phyloP scores from a whole-genome alignment of 2,797 vertebrate species.

The Dromococcyx pavoninus region DNA sequence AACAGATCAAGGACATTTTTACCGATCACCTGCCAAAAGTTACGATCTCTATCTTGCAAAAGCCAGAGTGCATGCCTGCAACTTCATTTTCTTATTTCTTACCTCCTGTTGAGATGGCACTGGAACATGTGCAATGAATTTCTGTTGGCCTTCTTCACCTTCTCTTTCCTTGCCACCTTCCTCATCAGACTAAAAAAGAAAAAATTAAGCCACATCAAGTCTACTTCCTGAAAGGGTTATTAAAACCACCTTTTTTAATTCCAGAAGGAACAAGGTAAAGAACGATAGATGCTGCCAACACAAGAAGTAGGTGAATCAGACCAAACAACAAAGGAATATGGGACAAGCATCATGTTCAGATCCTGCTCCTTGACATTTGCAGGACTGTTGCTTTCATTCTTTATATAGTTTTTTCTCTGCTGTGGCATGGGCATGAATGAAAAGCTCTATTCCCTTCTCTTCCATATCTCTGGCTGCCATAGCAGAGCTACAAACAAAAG shows the following conservation, averaged over 20 bases:
- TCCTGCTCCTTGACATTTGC: neutral
- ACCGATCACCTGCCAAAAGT: neutral
- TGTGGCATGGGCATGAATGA: neutral
- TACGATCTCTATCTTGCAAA: neutral
- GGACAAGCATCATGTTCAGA: neutral
- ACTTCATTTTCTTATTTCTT: neutral
- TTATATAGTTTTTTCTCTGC: neutral
- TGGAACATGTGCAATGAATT: conserved; percentile 93
- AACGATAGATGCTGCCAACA: neutral
- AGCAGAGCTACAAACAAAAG: neutral
- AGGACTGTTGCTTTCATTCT: neutral
- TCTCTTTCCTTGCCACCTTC: conserved; percentile 79
- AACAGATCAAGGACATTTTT: neutral
- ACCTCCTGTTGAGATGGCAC: conserved; percentile 96
- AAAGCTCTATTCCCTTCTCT: neutral
- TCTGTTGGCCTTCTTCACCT: conserved; percentile 85
- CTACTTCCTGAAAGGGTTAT: neutral
- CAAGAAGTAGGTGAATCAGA: neutral
- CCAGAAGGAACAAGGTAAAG: neutral
- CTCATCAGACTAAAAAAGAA: conserved; percentile 81
- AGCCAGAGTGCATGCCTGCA: neutral
- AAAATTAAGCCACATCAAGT: neutral
- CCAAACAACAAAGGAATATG: neutral
- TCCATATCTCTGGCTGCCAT: neutral
- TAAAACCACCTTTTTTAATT: neutral